Evolutionary conservation across 2,113 vertebrate genomes (phyloP).

Genomic region (Salvelinus fontinalis): DNA sequence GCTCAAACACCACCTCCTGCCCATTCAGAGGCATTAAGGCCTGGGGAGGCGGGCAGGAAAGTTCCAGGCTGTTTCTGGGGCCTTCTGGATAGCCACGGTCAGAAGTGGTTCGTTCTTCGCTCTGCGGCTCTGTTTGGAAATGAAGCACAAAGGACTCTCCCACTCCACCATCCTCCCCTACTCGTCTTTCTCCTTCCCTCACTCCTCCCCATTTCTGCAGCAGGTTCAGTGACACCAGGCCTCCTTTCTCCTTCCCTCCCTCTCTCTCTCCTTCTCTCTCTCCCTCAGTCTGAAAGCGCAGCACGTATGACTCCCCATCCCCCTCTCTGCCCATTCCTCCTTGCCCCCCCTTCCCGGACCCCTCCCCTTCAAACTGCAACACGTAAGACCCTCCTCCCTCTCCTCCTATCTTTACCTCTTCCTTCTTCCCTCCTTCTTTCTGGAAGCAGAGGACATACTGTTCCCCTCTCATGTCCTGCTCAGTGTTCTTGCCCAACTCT

Average conservation of each 20-base stretch:
- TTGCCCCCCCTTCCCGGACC: conserved; percentile 40
- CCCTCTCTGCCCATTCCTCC: conserved; percentile 39
- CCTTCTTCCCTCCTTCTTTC: conserved; percentile 50
- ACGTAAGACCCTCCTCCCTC: conserved; percentile 66
- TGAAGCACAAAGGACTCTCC: conserved; percentile 73
- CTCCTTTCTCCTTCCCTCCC: conserved; percentile 52
- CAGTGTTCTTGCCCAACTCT: conserved; percentile 35
- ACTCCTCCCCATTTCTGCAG: conserved; percentile 69
- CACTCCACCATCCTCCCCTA: conserved; percentile 45
- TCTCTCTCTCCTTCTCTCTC: conserved; percentile 55
- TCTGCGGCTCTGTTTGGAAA: conserved; percentile 68
- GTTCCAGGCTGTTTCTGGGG: conserved; percentile 57
- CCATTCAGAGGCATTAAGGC: conserved; percentile 66
- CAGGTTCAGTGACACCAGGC: conserved; percentile 70
- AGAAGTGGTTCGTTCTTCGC: conserved; percentile 39
- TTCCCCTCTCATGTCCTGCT: conserved; percentile 54
- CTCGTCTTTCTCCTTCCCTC: conserved; percentile 46
- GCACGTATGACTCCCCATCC: conserved; percentile 62
- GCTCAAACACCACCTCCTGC: conserved; percentile 76
- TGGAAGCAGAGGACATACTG: conserved; percentile 76
- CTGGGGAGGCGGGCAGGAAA: conserved; percentile 66
- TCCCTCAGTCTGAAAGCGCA: conserved; percentile 69
- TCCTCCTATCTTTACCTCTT: conserved; percentile 43
- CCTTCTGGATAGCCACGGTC: conserved; percentile 49
- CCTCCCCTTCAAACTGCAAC: conserved; percentile 67